Conservation (phyloP, 1,140 invertebrate genomes). For the Campoletis sonorensis region DNA sequence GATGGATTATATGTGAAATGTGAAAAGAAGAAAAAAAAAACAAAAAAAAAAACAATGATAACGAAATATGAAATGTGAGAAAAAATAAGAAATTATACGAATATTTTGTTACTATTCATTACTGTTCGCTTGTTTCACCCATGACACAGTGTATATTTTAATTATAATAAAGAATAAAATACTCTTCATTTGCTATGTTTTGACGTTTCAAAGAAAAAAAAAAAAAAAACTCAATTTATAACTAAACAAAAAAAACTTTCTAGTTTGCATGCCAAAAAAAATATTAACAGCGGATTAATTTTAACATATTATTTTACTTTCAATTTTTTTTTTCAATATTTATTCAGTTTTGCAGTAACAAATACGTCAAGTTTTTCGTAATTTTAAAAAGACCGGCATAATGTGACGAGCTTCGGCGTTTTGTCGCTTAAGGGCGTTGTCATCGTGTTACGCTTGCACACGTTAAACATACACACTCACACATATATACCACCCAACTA, state of each 20-base stretch:
- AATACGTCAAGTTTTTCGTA: too few species aligned
- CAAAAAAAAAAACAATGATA: constrained; percentile 53
- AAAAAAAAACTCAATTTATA: background rate
- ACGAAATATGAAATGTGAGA: constrained; percentile 36
- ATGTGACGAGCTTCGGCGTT: too few species aligned
- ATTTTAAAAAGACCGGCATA: too few species aligned
- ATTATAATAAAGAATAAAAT: constrained; percentile 76
- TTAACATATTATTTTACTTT: too few species aligned
- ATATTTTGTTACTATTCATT: constrained; percentile 77
- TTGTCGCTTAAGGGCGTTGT: too few species aligned
- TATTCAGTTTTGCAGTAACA: too few species aligned
- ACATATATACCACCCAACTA: too few species aligned
- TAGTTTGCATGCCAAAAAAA: background rate
- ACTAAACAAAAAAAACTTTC: background rate
- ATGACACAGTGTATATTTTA: constrained; percentile 78
- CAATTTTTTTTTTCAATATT: too few species aligned
- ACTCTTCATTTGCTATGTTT: constrained; percentile 52
- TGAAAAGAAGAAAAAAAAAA: constrained; percentile 9
- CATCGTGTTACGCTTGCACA: too few species aligned
- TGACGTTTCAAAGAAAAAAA: constrained; percentile 13
- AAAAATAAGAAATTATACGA: constrained; percentile 64
- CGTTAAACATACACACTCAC: too few species aligned
- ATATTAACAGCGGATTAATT: background rate
- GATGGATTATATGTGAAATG: constrained; percentile 40
- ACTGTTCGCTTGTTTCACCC: constrained; percentile 76